phyloP scores from a whole-genome alignment of 2,113 vertebrate genomes.

The Equus quagga region DNA sequence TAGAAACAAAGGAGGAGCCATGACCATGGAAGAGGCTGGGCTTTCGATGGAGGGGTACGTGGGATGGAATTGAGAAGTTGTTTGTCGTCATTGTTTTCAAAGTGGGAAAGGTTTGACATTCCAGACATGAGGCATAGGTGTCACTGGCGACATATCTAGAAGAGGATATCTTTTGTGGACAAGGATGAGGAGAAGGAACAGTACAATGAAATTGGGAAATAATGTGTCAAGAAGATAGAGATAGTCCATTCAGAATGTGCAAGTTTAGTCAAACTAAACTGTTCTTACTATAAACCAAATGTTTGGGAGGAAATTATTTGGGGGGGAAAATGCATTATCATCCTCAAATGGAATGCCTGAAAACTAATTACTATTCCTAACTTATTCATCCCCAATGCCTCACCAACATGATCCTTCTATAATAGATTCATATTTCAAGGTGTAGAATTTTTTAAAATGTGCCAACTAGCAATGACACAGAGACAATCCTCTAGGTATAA shows the following conservation, averaged over 20 bases:
- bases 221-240: constrained; percentile 70
- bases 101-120: neutral
- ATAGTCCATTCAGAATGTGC: constrained; percentile 12
- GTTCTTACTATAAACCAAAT: constrained; percentile 61
- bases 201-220: constrained; percentile 57
- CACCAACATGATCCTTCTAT: constrained; percentile 46
- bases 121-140: neutral
- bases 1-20: neutral
- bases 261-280: constrained; percentile 60
- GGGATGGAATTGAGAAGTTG: neutral
- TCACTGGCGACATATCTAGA: neutral
- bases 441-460: neutral
- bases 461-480: constrained; percentile 17
- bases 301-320: constrained; percentile 56
- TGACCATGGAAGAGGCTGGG: rapidly evolving
- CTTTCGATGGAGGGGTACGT: rapidly evolving
- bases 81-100: neutral
- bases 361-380: constrained; percentile 72
- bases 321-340: constrained; percentile 19
- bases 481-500: constrained; percentile 48
- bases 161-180: constrained; percentile 42
- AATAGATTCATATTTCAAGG: constrained; percentile 72
- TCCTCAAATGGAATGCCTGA: constrained; percentile 45
- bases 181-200: neutral
- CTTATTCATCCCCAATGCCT: constrained; percentile 55